Conservation (phyloP, 1,140 invertebrate genomes). For the Aporrectodea caliginosa region DNA sequence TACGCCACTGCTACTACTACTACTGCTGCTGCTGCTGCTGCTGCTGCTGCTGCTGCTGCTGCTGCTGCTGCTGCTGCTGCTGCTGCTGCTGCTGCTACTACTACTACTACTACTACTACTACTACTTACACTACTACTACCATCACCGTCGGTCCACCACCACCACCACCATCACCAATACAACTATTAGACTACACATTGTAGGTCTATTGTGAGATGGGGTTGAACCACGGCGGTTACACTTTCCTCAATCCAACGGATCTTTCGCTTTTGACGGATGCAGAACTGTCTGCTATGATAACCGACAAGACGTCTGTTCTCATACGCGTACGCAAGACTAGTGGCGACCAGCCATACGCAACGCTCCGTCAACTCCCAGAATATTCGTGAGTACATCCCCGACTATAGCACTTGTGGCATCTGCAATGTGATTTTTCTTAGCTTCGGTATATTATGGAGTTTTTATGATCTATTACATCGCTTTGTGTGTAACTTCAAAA, state of each 20-base stretch:
- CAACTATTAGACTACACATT: background rate
- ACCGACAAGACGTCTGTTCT: background rate
- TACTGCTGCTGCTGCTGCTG: background rate
- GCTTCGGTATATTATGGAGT: too few species aligned
- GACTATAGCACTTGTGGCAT: too few species aligned
- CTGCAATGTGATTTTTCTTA: too few species aligned
- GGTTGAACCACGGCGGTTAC: background rate
- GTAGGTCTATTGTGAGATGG: background rate
- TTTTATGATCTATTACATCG: too few species aligned
- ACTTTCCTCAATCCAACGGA: background rate
- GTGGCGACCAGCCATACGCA: background rate
- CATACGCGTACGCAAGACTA: background rate
- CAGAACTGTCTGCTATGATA: background rate
- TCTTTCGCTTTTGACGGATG: background rate
- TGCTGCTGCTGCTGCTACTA: background rate
- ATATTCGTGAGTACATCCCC: background rate
- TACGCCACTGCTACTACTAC: background rate
- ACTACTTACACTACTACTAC: background rate
- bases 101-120: background rate
- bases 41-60: background rate
- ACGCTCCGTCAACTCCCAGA: background rate
- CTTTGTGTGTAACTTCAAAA: too few species aligned
- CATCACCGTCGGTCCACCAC: background rate
- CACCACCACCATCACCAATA: background rate
- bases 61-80: conserved; percentile 48